Percentiles rank a stretch among this genome's conserved stretches.
Evolutionary conservation across 2,797 vertebrate species (phyloP).

Genomic region (Enteromius unitaeniatus): DNA sequence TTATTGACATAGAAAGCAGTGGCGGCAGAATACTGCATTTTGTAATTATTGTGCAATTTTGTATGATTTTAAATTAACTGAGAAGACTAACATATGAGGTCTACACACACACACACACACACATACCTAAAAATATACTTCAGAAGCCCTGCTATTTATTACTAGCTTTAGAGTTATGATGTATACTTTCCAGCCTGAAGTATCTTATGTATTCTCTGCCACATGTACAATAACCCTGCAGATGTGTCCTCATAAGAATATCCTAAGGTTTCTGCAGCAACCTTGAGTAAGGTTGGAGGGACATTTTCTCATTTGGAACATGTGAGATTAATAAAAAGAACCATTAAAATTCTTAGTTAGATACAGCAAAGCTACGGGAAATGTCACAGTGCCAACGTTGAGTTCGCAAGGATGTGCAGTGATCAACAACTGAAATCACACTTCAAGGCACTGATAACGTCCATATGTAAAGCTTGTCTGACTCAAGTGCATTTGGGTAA

Average conservation of each 20-base stretch:
- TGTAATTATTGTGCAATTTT: not conserved
- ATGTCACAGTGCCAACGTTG: not conserved
- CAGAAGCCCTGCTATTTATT: not conserved
- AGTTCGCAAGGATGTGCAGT: not conserved
- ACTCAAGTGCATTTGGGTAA: constrained; percentile 10
- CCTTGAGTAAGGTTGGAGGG: not conserved
- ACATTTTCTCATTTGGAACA: not conserved
- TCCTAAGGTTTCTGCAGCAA: not conserved
- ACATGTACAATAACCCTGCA: not conserved
- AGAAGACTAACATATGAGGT: not conserved
- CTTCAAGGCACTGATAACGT: not conserved
- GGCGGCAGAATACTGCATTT: not conserved
- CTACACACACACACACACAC: not conserved
- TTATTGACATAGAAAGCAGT: not conserved
- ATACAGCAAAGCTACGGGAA: not conserved
- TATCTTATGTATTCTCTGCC: not conserved
- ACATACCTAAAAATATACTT: no score
- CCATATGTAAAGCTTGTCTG: not conserved
- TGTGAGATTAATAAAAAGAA: constrained; percentile 12
- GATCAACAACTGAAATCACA: constrained; percentile 1
- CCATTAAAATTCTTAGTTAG: not conserved
- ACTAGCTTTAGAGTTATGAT: not conserved
- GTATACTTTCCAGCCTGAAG: not conserved
- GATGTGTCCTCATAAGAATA: not conserved
- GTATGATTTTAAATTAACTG: not conserved